Conservation (phyloP, 2,888 invertebrate genomes). For the Papilio elwesi region DNA sequence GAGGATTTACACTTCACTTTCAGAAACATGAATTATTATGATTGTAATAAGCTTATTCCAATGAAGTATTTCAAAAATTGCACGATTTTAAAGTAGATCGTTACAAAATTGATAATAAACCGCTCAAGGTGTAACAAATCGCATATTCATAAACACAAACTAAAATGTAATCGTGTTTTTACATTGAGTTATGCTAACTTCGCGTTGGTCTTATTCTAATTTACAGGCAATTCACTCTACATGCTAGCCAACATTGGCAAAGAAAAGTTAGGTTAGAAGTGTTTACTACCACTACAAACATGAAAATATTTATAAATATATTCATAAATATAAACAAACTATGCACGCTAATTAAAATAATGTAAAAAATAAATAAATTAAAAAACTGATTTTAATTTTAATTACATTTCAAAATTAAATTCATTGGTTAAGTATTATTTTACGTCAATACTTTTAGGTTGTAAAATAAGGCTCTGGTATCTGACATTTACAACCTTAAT, state of each 20-base stretch:
- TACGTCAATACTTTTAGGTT: no score
- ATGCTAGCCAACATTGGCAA: slow-evolving; percentile 19
- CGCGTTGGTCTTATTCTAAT: slow-evolving; percentile 39
- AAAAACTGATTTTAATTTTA: no score
- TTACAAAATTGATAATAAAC: slow-evolving; percentile 48
- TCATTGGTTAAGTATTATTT: no score
- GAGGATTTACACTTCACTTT: slow-evolving; percentile 74
- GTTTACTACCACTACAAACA: no score
- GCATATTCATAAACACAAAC: slow-evolving; percentile 71
- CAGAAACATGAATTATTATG: slow-evolving; percentile 63
- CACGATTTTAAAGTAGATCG: slow-evolving; percentile 47
- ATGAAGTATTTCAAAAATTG: slow-evolving; percentile 50
- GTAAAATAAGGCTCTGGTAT: no score
- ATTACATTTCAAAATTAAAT: no score
- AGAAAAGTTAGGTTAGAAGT: not conserved
- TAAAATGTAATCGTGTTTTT: slow-evolving; percentile 60
- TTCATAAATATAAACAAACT: no score
- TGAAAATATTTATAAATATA: no score
- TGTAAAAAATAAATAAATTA: no score
- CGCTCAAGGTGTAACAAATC: slow-evolving; percentile 58
- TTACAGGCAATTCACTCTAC: slow-evolving; percentile 36
- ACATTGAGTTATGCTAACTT: slow-evolving; percentile 48
- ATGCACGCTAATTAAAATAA: no score
- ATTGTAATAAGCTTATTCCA: slow-evolving; percentile 42
- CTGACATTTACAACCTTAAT: no score